Evolutionary conservation across 2,797 vertebrate genomes (phyloP), one percentile per base, ranked within the genome.

Genomic region (Liasis olivaceus): DNA sequence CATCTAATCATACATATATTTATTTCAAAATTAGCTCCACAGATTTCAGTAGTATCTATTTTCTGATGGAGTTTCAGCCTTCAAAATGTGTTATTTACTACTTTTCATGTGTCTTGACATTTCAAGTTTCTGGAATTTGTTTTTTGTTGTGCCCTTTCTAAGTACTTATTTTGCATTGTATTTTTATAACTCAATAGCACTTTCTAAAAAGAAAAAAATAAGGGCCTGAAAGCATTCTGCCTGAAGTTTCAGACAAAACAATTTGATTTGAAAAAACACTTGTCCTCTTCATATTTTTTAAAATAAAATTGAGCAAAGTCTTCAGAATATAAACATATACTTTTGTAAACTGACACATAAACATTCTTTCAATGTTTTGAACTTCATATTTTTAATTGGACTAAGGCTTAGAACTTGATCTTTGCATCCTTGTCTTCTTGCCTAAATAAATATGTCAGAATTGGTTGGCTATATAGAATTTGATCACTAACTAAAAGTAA

Each of bases 101-200:
- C 36, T 77, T 95, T 90, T 95, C 77, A 5, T 89, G 62, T 94
- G 86, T 95, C 85, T 90, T 96, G 93, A 94, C 96, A 96, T 94
- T 77, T 95, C 54, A 92, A 22, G n/a, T 85, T 95, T 96, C 28
- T 93, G 62, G 92, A 94, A 94, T 77, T 0, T 93, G 51, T 56
- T 6, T 17, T 94, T 17, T 88, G 93, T 91, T 26, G 96, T 94
- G 95, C 94, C 96, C 96, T 97, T 93, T 92, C 54, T 95, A 96
- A 96, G 96, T 97, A 95, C 91, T 93, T 95, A 95, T 95, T 96
- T 95, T 96, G 90, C 90, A 94, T 95, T 96, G 89, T 84, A 95
- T 95, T 96, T 95, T 95, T 96, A 96, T 95, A 96, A 95, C 90
- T 95, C 94, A 95, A 93, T 95, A 93, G 95, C 4, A 5, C 91